Conservation (phyloP, 1,140 invertebrate species). For the Lordiphosa clarofinis region DNA sequence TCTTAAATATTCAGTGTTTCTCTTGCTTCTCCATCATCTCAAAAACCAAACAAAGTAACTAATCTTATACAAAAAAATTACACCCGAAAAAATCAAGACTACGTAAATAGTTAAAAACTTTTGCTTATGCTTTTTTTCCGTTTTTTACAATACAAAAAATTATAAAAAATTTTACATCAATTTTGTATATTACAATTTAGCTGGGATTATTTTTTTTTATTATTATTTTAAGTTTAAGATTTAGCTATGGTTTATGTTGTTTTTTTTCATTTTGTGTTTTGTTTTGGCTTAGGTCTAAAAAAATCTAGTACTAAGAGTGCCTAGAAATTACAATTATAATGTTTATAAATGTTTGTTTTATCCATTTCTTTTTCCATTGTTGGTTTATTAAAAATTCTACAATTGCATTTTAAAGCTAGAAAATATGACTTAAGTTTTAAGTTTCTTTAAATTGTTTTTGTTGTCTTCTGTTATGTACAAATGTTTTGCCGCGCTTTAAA, state of each 20-base stretch:
- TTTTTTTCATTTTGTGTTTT: constrained; percentile 27
- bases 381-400: constrained; percentile 72
- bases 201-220: too few species aligned
- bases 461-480: constrained; percentile 32
- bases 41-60: constrained; percentile 54
- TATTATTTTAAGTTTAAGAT: constrained; percentile 50
- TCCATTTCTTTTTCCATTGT: constrained; percentile 33
- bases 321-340: constrained; percentile 68
- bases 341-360: constrained; percentile 29
- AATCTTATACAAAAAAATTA: constrained; percentile 31
- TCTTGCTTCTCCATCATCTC: constrained; percentile 62
- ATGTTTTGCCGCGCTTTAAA: constrained; percentile 58
- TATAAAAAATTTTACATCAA: constrained; percentile 21
- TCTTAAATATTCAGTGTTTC: constrained; percentile 59
- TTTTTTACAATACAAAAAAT: constrained; percentile 44
- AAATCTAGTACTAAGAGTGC: constrained; percentile 19
- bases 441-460: constrained; percentile 41
- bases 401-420: constrained; percentile 76
- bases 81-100: constrained; percentile 12
- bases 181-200: constrained; percentile 2
- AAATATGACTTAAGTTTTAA: constrained; percentile 74
- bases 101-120: too few species aligned
- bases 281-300: constrained; percentile 25
- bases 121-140: constrained; percentile 3
- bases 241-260: constrained; percentile 62